phyloP scores from a whole-genome alignment of 2,113 vertebrate genomes.

The Noturus placidus region DNA sequence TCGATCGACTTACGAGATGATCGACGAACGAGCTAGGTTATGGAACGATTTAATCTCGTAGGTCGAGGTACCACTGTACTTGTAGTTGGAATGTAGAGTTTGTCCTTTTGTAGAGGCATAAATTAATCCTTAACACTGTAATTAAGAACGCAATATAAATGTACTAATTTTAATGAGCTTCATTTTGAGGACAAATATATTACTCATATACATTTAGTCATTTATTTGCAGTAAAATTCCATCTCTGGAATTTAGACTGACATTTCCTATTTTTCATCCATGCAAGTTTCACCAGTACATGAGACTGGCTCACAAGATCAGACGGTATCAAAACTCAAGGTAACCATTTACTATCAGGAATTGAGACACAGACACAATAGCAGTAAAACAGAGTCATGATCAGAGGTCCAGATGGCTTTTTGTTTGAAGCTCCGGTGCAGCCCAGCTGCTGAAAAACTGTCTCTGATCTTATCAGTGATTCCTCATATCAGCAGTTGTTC shows the following conservation, averaged over 20 bases:
- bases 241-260: no score
- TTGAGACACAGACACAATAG: slow-evolving; percentile 12
- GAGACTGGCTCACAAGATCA: background rate
- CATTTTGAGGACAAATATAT: background rate
- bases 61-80: no score
- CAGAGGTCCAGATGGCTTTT: slow-evolving; percentile 20
- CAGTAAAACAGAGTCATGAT: background rate
- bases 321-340: background rate
- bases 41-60: no score
- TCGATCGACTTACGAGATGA: no score
- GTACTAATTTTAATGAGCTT: background rate
- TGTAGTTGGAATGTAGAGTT: slow-evolving; percentile 21
- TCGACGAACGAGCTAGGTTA: no score
- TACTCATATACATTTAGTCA: background rate
- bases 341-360: slow-evolving; percentile 23
- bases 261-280: background rate
- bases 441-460: slow-evolving; percentile 31
- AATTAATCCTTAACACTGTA: background rate
- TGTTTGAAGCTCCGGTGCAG: slow-evolving; percentile 34
- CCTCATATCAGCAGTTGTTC: background rate
- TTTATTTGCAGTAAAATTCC: background rate
- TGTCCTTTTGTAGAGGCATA: background rate
- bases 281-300: background rate
- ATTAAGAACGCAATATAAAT: background rate
- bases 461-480: slow-evolving; percentile 22